These are phyloP conservation scores for Theristicus caerulescens DNA, from an alignment of 2,113 vertebrate genomes.

Conservation along the genomic window DNA sequence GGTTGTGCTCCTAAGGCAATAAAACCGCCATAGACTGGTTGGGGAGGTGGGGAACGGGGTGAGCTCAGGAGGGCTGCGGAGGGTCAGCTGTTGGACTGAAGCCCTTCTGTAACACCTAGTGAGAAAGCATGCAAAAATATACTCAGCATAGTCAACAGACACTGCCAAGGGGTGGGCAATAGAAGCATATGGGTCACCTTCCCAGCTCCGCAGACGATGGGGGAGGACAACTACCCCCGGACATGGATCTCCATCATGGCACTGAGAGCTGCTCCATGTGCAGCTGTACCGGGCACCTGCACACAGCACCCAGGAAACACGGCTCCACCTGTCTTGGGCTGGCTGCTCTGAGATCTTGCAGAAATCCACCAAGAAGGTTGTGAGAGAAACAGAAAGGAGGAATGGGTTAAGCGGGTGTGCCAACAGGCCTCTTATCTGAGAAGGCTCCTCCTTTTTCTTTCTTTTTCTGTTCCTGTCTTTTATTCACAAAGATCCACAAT, in stretches of 20 bases:
- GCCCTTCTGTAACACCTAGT: neutral
- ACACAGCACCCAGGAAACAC: neutral
- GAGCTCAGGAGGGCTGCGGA: neutral
- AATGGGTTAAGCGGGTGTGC: slow-evolving; percentile 14
- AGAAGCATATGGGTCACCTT: neutral
- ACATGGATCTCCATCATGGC: accelerated
- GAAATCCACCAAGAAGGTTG: neutral
- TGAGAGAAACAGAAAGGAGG: neutral
- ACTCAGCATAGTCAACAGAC: neutral
- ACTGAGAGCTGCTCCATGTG: neutral
- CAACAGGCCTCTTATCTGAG: slow-evolving; percentile 55
- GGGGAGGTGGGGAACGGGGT: neutral
- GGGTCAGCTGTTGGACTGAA: neutral
- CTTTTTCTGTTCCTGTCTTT: slow-evolving; percentile 21
- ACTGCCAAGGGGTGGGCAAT: neutral
- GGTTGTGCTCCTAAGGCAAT: neutral
- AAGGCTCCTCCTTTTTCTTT: slow-evolving; percentile 7
- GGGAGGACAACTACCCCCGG: accelerated
- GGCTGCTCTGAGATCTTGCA: neutral
- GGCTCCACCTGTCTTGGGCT: neutral
- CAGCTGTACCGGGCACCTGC: neutral
- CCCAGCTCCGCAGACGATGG: accelerated
- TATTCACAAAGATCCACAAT: slow-evolving; percentile 42
- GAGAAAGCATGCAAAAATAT: neutral
- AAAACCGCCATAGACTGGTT: neutral